Evolutionary conservation across 2,113 vertebrate species (phyloP).

Genomic region (Cyanoderma ruficeps): DNA sequence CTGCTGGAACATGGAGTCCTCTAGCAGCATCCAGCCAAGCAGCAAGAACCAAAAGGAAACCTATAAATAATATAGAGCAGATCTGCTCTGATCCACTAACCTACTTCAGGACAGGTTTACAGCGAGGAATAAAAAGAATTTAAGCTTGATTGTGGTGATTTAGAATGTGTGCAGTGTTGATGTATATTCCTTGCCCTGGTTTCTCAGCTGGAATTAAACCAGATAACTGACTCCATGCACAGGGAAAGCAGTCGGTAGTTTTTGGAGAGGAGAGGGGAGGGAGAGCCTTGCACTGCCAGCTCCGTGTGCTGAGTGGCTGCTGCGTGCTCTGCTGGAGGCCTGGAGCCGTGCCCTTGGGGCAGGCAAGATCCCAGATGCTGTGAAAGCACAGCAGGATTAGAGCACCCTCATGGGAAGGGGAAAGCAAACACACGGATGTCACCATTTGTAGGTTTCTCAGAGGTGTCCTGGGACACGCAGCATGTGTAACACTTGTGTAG

Average conservation of each 20-base stretch:
- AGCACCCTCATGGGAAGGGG: not conserved
- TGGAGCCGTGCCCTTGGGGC: not conserved
- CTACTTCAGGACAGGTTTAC: constrained; percentile 50
- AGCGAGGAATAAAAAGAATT: constrained; percentile 17
- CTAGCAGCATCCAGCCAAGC: constrained; percentile 47
- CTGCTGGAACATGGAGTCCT: constrained; percentile 48
- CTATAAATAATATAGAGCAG: constrained; percentile 48
- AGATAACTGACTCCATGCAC: not conserved
- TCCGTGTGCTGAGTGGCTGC: fast-evolving
- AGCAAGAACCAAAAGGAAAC: constrained; percentile 33
- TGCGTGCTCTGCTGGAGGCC: not conserved
- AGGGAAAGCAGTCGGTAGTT: not conserved
- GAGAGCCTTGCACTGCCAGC: not conserved
- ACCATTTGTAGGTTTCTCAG: not conserved
- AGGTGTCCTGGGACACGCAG: not conserved
- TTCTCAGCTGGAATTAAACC: not conserved
- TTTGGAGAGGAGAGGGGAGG: not conserved
- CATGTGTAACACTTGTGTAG: not conserved
- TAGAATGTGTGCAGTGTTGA: not conserved
- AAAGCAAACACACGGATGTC: not conserved
- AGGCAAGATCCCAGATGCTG: not conserved
- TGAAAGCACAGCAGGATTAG: not conserved
- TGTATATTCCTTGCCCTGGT: not conserved
- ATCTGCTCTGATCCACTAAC: constrained; percentile 64
- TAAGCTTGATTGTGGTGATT: not conserved